Evolutionary conservation across 2,797 vertebrate genomes (phyloP).

Genomic region (Peromyscus melanophrys): DNA sequence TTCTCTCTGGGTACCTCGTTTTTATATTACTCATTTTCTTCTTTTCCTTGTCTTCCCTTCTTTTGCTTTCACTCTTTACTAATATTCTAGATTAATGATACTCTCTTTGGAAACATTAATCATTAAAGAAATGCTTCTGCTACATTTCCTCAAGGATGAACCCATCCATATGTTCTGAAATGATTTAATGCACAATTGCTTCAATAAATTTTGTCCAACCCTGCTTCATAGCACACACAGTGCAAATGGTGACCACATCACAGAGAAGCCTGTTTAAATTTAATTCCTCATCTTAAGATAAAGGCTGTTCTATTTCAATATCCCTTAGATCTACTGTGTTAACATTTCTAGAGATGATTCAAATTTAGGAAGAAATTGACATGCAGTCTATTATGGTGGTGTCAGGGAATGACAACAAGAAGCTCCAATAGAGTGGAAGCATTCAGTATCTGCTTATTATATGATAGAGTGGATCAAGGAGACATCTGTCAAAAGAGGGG

Average conservation of each 20-base stretch:
- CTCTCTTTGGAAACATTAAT: not conserved
- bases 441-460: not conserved
- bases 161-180: not conserved
- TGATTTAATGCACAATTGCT: not conserved
- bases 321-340: not conserved
- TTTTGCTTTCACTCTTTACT: not conserved
- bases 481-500: not conserved
- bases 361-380: not conserved
- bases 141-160: not conserved
- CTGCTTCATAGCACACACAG: not conserved
- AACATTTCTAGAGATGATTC: not conserved
- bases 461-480: not conserved
- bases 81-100: not conserved
- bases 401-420: not conserved
- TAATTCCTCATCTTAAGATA: not conserved
- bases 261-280: not conserved
- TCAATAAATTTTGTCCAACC: not conserved
- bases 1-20: not conserved
- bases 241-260: not conserved
- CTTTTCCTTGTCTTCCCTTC: not conserved
- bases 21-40: not conserved
- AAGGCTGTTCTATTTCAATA: not conserved
- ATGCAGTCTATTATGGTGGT: not conserved
- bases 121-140: not conserved
- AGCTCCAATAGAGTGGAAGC: not conserved